Conservation (phyloP, 2,888 invertebrate genomes). For the Allophyes oxyacanthae region DNA sequence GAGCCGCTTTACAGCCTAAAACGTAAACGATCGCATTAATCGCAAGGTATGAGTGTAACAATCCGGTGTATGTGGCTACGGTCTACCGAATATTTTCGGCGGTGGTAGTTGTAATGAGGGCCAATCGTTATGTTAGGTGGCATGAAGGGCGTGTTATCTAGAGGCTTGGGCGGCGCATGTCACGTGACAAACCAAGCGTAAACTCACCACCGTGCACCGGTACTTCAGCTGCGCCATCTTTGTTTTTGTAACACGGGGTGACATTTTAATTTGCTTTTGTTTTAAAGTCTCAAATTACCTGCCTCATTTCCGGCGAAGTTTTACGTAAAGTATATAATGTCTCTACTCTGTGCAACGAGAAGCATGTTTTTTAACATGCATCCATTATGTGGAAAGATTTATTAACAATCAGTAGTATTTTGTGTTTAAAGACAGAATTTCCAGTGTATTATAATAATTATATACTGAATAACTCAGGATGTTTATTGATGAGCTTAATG, state of each 20-base stretch:
- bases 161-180: constrained; percentile 79
- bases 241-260: constrained; percentile 74
- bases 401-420: constrained; percentile 11
- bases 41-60: constrained; percentile 58
- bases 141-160: constrained; percentile 79
- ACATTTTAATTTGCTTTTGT: constrained; percentile 58
- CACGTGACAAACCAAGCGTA: constrained; percentile 78
- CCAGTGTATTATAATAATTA: constrained; percentile 21
- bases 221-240: constrained; percentile 77
- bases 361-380: constrained; percentile 13
- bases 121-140: constrained; percentile 74
- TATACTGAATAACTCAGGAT: constrained; percentile 22
- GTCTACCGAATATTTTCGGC: constrained; percentile 65
- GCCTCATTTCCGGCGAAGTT: constrained; percentile 40
- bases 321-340: constrained; percentile 18
- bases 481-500: constrained; percentile 40
- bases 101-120: constrained; percentile 66
- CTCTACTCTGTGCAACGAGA: neutral
- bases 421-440: constrained; percentile 14
- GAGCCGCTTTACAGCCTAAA: constrained; percentile 70
- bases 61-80: constrained; percentile 53
- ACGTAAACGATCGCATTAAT: constrained; percentile 72
- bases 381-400: neutral
- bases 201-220: constrained; percentile 77
- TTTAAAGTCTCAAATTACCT: constrained; percentile 59